Evolutionary conservation across 1,140 invertebrate species (phyloP), one percentile per base, ranked within the genome.

Genomic region (Oscheius sp.): DNA sequence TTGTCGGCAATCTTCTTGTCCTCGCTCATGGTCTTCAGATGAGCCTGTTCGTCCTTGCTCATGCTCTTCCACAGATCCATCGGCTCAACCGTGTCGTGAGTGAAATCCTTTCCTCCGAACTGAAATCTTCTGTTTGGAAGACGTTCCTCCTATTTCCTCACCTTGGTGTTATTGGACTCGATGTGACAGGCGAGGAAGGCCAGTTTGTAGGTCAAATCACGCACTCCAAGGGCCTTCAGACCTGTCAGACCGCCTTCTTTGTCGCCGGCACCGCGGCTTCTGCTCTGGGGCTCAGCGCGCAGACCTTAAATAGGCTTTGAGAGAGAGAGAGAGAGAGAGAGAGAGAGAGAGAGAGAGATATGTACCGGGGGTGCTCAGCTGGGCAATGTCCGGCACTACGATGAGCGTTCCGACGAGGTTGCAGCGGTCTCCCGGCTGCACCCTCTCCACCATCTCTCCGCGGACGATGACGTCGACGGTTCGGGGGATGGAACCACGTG

Each of bases 381-480:
- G 90, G 3, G 91, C 90, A 1, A 99, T 92, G 88, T 99, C 95
- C 1, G 97, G 97, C 1, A 99, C 93, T 2, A 97, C 95, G 82
- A 99, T 97, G 3, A 99, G 86, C 1, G 94, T 95, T 59, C 97
- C 88, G 36, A 92, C 96, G 82, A 99, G 98, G 85, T 99, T 94
- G 84, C 95, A 97, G 59, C 93, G 88, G 82, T 91, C 90, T 68
- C 90, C 90, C 78, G 93, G 91, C 87, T 99, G 96, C 10, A 97
- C 94, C 46, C 90, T 91, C 87, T 99, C 97, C 1, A 99, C 97
- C 79, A 91, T 90, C 87, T 99, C 96, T 4, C 93, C 94, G 81
- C 96, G 88, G n/a, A 99, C 85, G 78, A 99, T 91, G 31, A 99
- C 89, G 87, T 99, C 96, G 32, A 99, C 89, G 77, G 94, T 91